phyloP scores from a whole-genome alignment of 2,888 invertebrate genomes.

The Leptarthrus brevirostris region DNA sequence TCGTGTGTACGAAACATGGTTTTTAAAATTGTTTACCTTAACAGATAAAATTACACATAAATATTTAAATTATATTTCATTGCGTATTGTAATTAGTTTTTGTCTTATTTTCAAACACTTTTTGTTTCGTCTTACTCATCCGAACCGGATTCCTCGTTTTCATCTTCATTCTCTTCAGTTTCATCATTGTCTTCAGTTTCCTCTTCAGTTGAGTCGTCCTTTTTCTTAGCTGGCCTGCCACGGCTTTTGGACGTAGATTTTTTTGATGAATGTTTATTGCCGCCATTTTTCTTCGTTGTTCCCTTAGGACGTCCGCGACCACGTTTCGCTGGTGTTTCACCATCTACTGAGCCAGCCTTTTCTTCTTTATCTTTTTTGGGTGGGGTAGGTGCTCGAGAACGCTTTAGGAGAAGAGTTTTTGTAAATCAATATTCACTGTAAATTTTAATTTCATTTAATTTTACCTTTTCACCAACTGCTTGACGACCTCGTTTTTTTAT shows the following conservation, averaged over 20 bases:
- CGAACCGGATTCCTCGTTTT: slow-evolving; percentile 57
- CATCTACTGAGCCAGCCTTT: slow-evolving; percentile 70
- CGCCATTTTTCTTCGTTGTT: slow-evolving; percentile 69
- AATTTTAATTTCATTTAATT: too few species aligned
- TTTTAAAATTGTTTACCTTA: slow-evolving; percentile 14
- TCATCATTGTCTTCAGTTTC: slow-evolving; percentile 57
- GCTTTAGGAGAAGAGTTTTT: slow-evolving; percentile 56
- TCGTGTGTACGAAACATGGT: neutral
- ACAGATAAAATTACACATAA: slow-evolving; percentile 22
- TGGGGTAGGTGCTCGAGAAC: slow-evolving; percentile 67
- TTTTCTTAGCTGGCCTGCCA: slow-evolving; percentile 56
- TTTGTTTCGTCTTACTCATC: slow-evolving; percentile 53
- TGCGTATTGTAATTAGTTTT: neutral
- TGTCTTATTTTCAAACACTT: neutral
- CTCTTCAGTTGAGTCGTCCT: slow-evolving; percentile 57
- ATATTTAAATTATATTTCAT: neutral
- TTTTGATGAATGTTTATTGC: slow-evolving; percentile 53
- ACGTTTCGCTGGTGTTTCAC: slow-evolving; percentile 70
- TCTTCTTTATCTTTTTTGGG: slow-evolving; percentile 70
- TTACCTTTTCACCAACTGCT: slow-evolving; percentile 54
- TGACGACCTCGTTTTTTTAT: slow-evolving; percentile 56
- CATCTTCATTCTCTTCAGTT: slow-evolving; percentile 57
- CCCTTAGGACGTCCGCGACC: slow-evolving; percentile 71
- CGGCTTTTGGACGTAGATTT: slow-evolving; percentile 54
- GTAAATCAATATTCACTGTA: neutral